Conservation (phyloP, 2,888 invertebrate genomes). For the Pycnomerus fuliginosus region DNA sequence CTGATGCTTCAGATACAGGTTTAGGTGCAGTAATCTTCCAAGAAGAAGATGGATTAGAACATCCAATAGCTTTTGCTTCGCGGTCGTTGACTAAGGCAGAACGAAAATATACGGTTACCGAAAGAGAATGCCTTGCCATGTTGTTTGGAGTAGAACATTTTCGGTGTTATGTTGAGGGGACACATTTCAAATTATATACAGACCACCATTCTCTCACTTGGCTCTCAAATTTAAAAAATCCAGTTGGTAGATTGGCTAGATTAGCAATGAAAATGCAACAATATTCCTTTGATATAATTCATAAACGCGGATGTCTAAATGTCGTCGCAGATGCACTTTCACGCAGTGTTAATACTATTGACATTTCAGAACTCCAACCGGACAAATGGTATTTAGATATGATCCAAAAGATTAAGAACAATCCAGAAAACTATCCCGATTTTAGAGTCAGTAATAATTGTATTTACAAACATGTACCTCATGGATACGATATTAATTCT, state of each 20-base stretch:
- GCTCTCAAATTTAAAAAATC: conserved; percentile 33
- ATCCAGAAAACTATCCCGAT: no score
- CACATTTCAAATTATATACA: conserved; percentile 26
- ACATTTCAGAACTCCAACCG: no score
- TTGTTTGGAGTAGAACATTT: conserved; percentile 30
- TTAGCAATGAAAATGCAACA: conserved; percentile 30
- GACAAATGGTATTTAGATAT: no score
- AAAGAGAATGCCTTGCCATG: conserved; percentile 25
- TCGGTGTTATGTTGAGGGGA: conserved; percentile 33
- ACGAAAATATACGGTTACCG: conserved; percentile 13
- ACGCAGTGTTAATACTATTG: no score
- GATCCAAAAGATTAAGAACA: no score
- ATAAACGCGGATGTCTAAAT: conserved; percentile 32
- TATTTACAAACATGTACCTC: no score
- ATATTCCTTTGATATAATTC: conserved; percentile 24
- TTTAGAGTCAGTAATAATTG: no score
- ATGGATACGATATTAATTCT: no score
- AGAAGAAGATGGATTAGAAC: conserved; percentile 21
- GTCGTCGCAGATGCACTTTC: conserved; percentile 36
- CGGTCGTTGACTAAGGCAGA: conserved; percentile 21
- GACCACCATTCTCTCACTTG: conserved; percentile 37
- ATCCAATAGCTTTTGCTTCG: conserved; percentile 17
- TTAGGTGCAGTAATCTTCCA: conserved; percentile 34
- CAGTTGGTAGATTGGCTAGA: conserved; percentile 33
- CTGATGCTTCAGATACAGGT: conserved; percentile 35